These are phyloP conservation scores for Ctenoplectra terminalis DNA, from an alignment of 1,140 invertebrate genomes.

Conservation along the genomic window DNA sequence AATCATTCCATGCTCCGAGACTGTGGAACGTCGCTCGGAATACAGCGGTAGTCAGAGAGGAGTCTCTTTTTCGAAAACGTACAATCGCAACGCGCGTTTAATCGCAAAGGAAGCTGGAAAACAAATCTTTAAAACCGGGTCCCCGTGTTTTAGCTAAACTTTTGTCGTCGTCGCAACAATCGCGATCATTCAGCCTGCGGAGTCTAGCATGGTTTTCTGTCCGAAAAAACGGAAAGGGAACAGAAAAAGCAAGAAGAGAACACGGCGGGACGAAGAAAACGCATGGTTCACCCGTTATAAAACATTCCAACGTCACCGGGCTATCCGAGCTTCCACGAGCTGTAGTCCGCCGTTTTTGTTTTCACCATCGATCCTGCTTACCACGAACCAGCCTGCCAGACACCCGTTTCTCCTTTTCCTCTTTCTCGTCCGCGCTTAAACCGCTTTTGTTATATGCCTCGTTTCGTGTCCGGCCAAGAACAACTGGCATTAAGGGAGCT, in stretches of 20 bases:
- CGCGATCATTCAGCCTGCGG: conserved; percentile 1
- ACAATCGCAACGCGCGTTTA: conserved; percentile 36
- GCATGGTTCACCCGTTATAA: conserved; percentile 38
- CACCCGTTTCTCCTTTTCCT: background rate
- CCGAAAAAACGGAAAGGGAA: background rate
- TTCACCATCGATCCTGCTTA: conserved; percentile 18
- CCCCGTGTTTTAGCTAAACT: conserved; percentile 37
- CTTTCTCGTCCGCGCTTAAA: conserved; percentile 8
- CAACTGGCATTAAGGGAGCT: background rate
- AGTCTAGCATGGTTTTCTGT: background rate
- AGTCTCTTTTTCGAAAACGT: background rate
- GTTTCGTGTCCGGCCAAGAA: background rate
- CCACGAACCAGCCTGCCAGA: background rate
- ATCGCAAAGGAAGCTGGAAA: conserved; percentile 8
- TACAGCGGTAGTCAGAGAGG: background rate
- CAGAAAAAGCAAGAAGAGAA: background rate
- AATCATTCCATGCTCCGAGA: background rate
- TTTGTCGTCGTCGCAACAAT: conserved; percentile 44
- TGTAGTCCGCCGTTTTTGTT: conserved; percentile 35
- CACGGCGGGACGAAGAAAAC: background rate
- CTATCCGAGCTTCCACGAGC: background rate
- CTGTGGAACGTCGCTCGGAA: background rate
- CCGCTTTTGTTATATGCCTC: conserved; percentile 5
- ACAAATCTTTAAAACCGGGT: conserved; percentile 16
- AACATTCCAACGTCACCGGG: conserved; percentile 39